These are phyloP conservation scores for Penaeus vannamei DNA, from an alignment of 1,140 invertebrate genomes.

Conservation along the genomic window DNA sequence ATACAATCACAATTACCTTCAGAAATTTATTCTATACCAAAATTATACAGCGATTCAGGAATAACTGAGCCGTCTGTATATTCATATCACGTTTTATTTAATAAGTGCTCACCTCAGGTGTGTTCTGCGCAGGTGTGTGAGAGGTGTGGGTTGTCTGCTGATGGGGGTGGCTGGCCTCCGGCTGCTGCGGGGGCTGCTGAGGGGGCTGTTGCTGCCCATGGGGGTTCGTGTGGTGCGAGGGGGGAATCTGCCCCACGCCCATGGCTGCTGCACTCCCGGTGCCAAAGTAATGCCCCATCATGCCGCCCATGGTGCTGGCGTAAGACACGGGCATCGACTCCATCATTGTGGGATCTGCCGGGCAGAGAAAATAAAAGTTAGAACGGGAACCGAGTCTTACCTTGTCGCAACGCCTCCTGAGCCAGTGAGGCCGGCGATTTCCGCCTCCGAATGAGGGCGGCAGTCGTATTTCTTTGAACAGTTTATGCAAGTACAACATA, in stretches of 20 bases:
- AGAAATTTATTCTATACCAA: too few species aligned
- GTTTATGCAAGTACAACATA: too few species aligned
- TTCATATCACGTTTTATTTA: too few species aligned
- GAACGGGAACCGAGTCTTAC: too few species aligned
- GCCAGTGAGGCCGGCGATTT: too few species aligned
- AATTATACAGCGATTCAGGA: too few species aligned
- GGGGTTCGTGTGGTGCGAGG: slow-evolving; percentile 48
- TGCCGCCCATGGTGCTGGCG: slow-evolving; percentile 60
- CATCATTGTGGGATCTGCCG: slow-evolving; percentile 60
- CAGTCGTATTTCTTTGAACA: too few species aligned
- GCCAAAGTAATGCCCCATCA: slow-evolving; percentile 60
- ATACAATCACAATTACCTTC: too few species aligned
- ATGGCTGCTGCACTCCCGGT: slow-evolving; percentile 44
- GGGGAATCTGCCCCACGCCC: slow-evolving; percentile 51
- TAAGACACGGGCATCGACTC: slow-evolving; percentile 62
- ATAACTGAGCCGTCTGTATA: too few species aligned
- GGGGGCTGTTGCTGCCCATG: slow-evolving; percentile 46
- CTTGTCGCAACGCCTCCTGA: too few species aligned
- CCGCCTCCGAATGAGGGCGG: too few species aligned
- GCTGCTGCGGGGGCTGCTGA: slow-evolving; percentile 44
- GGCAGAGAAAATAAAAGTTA: slow-evolving; percentile 40
- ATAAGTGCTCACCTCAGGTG: slow-evolving; percentile 40
- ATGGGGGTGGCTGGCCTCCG: slow-evolving; percentile 40
- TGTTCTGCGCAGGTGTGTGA: slow-evolving; percentile 54
- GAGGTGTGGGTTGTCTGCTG: slow-evolving; percentile 53